Percentiles rank a stretch among this genome's conserved stretches.
Evolutionary conservation across 2,113 vertebrate species (phyloP).

Genomic region (Cynocephalus volans): DNA sequence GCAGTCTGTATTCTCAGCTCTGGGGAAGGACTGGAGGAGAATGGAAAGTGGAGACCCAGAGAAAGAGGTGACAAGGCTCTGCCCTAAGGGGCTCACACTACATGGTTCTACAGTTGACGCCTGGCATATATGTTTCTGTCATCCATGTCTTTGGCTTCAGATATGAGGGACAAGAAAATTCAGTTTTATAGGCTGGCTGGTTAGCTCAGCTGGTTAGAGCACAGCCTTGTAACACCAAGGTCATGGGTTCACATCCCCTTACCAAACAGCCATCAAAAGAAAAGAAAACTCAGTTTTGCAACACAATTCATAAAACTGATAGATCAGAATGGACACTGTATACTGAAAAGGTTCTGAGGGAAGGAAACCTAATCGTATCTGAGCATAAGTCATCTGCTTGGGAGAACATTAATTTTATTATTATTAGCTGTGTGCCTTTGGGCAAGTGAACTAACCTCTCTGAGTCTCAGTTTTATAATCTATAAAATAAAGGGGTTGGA

Average conservation of each 20-base stretch:
- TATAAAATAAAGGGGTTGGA: not conserved
- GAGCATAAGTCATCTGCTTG: not conserved
- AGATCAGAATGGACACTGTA: not conserved
- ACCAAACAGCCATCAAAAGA: no score
- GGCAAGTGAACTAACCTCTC: not conserved
- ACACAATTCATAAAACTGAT: not conserved
- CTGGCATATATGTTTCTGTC: not conserved
- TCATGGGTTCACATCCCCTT: no score
- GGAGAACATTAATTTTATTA: not conserved
- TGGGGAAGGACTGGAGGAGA: not conserved
- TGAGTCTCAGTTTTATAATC: not conserved
- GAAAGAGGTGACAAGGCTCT: not conserved
- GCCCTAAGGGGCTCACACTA: no score
- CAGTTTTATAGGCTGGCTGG: not conserved
- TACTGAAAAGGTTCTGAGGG: not conserved
- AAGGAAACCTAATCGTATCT: not conserved
- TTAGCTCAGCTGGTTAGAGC: no score
- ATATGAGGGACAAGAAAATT: constrained; percentile 33
- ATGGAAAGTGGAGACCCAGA: not conserved
- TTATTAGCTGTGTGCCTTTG: not conserved
- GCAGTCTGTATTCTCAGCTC: not conserved
- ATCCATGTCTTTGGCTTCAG: not conserved
- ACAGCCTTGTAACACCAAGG: no score
- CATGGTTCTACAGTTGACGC: not conserved
- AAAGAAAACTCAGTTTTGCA: constrained; percentile 39